phyloP scores from a whole-genome alignment of 2,888 invertebrate genomes.

The Onthophagus sagittarius region DNA sequence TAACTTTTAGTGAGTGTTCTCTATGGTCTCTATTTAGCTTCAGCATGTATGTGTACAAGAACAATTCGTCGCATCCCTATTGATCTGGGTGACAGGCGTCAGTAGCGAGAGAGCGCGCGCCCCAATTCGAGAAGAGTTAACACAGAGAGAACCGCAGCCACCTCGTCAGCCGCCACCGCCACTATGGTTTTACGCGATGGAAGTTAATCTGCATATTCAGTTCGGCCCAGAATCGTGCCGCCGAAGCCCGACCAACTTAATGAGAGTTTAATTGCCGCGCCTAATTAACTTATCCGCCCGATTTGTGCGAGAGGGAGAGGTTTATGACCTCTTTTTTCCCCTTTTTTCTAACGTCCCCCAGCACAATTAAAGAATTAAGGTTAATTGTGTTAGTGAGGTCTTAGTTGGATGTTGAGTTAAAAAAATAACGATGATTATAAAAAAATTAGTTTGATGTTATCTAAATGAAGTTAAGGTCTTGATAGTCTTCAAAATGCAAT shows the following conservation, averaged over 20 bases:
- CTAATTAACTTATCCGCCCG: conserved; percentile 38
- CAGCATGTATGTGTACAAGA: background rate
- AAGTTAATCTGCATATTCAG: conserved; percentile 44
- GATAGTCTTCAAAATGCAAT: too few species aligned
- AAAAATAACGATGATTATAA: too few species aligned
- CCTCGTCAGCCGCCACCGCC: background rate
- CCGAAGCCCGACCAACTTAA: conserved; percentile 33
- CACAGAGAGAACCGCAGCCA: background rate
- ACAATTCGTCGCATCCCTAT: background rate
- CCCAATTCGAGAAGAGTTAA: background rate
- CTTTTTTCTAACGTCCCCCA: background rate
- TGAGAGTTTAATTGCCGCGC: conserved; percentile 42
- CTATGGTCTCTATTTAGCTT: too few species aligned
- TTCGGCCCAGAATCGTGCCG: conserved; percentile 28
- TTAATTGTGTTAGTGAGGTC: too few species aligned
- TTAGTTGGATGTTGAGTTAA: too few species aligned
- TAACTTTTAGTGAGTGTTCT: too few species aligned
- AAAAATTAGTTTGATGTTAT: too few species aligned
- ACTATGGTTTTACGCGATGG: conserved; percentile 14
- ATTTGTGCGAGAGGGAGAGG: background rate
- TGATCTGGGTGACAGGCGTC: background rate
- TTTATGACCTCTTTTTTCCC: background rate
- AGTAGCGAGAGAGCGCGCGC: background rate
- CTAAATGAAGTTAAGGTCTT: too few species aligned
- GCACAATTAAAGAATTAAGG: background rate